Evolutionary conservation across 2,888 invertebrate genomes (phyloP).

Genomic region (Suillia variegata): DNA sequence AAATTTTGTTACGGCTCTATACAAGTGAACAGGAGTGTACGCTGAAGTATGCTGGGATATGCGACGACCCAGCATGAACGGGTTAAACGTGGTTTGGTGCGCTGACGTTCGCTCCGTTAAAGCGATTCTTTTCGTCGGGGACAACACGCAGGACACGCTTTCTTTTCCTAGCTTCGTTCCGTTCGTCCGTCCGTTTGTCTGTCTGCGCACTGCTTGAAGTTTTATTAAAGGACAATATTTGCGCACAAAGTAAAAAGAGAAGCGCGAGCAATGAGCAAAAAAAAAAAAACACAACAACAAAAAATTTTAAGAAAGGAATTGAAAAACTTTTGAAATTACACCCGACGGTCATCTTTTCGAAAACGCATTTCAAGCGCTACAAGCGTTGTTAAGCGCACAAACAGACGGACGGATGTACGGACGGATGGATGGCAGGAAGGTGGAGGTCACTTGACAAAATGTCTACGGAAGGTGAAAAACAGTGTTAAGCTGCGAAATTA

Average conservation of each 20-base stretch:
- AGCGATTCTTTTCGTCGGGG: constrained; percentile 4
- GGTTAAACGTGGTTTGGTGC: neutral
- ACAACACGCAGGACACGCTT: constrained; percentile 5
- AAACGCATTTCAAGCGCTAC: neutral
- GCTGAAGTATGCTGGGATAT: too few species aligned
- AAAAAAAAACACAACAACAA: constrained; percentile 24
- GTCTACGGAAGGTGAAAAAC: neutral
- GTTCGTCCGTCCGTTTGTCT: too few species aligned
- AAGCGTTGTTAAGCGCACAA: neutral
- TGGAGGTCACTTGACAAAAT: neutral
- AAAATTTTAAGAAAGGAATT: constrained; percentile 22
- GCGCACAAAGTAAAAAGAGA: constrained; percentile 27
- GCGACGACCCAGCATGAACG: neutral
- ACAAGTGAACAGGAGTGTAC: too few species aligned
- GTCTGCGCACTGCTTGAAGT: constrained; percentile 2
- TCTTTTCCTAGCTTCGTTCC: neutral
- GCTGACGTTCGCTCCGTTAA: constrained; percentile 1
- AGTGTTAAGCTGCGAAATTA: too few species aligned
- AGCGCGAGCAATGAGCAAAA: constrained; percentile 24
- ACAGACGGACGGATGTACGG: neutral
- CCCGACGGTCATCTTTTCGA: constrained; percentile 29
- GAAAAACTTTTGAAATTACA: constrained; percentile 30
- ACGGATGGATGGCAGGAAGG: too few species aligned
- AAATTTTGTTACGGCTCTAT: too few species aligned
- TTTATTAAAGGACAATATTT: constrained; percentile 34